A percentile compares a stretch with the other conserved stretches of the same genome.
phyloP scores from a whole-genome alignment of 2,888 invertebrate species.

The Germaria angustata region DNA sequence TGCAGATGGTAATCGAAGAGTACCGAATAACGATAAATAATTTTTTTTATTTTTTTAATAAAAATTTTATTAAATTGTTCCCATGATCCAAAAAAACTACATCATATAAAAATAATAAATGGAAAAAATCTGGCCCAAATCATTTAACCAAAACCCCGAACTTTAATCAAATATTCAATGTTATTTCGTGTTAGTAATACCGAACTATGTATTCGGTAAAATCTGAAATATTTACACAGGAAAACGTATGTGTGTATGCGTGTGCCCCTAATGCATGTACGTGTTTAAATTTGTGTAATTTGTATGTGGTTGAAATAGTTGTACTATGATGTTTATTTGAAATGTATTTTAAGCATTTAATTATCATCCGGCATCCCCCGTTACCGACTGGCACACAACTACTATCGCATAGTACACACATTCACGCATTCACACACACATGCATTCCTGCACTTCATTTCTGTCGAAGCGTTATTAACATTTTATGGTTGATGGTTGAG shows the following conservation, averaged over 20 bases:
- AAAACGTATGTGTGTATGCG: not conserved
- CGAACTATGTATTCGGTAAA: too few species aligned
- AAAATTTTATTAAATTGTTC: too few species aligned
- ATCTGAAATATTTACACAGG: not conserved
- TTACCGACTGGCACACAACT: not conserved
- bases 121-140: too few species aligned
- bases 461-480: conserved; percentile 35
- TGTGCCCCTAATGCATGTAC: too few species aligned
- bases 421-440: not conserved
- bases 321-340: not conserved
- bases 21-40: too few species aligned
- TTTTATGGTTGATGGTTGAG: conserved; percentile 48
- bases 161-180: not conserved
- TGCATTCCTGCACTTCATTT: not conserved
- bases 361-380: conserved; percentile 5
- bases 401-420: not conserved
- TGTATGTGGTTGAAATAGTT: not conserved
- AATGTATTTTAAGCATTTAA: conserved; percentile 26
- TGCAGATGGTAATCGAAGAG: too few species aligned
- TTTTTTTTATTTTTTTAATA: too few species aligned
- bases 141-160: too few species aligned
- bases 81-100: not conserved
- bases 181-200: too few species aligned
- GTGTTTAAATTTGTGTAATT: too few species aligned
- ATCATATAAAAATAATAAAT: not conserved